Evolutionary conservation across 2,113 vertebrate species (phyloP).

Genomic region (Nycticebus coucang): DNA sequence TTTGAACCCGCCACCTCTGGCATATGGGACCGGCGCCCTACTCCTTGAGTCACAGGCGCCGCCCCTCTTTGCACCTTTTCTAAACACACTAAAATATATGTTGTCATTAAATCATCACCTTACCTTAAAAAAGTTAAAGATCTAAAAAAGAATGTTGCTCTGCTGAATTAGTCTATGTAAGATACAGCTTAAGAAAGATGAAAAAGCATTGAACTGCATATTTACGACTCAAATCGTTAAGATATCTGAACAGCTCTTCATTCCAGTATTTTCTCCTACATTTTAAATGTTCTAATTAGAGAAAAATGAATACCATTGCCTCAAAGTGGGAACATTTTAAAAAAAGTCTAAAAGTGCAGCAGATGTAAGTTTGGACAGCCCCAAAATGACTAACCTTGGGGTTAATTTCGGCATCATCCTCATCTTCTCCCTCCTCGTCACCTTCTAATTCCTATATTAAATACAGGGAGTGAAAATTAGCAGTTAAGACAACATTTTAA

Average conservation of each 20-base stretch:
- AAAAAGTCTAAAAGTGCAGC: rapidly evolving
- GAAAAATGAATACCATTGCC: background rate
- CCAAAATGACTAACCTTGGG: constrained; percentile 87
- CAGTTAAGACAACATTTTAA: background rate
- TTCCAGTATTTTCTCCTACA: background rate
- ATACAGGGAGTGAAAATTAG: constrained; percentile 69
- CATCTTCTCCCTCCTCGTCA: constrained; percentile 95
- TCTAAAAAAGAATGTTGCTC: background rate
- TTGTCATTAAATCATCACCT: rapidly evolving
- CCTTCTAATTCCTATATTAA: constrained; percentile 92
- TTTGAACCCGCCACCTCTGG: too few species aligned
- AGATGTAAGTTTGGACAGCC: rapidly evolving
- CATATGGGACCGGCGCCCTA: too few species aligned
- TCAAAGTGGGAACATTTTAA: rapidly evolving
- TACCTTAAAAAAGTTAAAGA: background rate
- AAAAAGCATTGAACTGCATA: background rate
- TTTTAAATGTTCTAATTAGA: too few species aligned
- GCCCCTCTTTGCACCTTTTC: background rate
- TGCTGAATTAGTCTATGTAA: rapidly evolving
- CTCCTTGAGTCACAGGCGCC: too few species aligned
- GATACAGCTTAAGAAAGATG: rapidly evolving
- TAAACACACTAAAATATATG: background rate
- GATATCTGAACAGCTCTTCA: rapidly evolving
- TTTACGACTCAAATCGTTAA: rapidly evolving
- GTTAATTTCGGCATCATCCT: constrained; percentile 91